Evolutionary conservation across 1,140 invertebrate species (phyloP), one percentile per base, ranked within the genome.

Genomic region (Camponotus pennsylvanicus): DNA sequence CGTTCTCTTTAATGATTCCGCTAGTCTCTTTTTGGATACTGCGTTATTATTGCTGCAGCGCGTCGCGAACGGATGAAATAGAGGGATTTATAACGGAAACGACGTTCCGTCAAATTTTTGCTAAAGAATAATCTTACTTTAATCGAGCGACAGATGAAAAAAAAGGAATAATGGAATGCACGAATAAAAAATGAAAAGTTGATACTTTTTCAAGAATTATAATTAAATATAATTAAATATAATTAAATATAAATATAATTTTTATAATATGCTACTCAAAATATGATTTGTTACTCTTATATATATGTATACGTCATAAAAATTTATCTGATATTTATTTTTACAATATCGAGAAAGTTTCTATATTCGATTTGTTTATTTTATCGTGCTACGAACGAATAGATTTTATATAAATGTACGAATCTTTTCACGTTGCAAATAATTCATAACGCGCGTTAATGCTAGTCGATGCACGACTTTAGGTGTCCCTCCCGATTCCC

Each of bases 391-490:
- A 49, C 8, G 78, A 80, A 59, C 40, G 37, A 80, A 80, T 52
- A 34, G 37, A 21, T 70, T 40, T 57, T 49, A 37, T 27, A 32
- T 67, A 49, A 57, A 86, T 59, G 57, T 57, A 15, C 52, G 70
- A 45, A 77, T 64, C n/a, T 40, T 88, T 40, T 88, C 85, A 59
- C 61, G 59, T 82, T 66, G 52, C 75, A 67, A 75, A 73, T 57
- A 85, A 76, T 52, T 52, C 49, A 18, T 27, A 85, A 85, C 52
- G 37, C 59, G 63, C 69, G 40, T 88, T 71, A 21, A 73, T 71
- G 42, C 78, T 57, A 67, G 75, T 45, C 42, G 86, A 73, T 79
- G 70, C 61, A 52, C 13, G 71, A 87, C 86, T 85, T 88, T 52
- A 80, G 88, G 61, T 76, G 57, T 77, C 57, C 27, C 71, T 61